Base-by-base conservation (phyloP, 1,140 invertebrate genomes). In the Apis laboriosa region DNA sequence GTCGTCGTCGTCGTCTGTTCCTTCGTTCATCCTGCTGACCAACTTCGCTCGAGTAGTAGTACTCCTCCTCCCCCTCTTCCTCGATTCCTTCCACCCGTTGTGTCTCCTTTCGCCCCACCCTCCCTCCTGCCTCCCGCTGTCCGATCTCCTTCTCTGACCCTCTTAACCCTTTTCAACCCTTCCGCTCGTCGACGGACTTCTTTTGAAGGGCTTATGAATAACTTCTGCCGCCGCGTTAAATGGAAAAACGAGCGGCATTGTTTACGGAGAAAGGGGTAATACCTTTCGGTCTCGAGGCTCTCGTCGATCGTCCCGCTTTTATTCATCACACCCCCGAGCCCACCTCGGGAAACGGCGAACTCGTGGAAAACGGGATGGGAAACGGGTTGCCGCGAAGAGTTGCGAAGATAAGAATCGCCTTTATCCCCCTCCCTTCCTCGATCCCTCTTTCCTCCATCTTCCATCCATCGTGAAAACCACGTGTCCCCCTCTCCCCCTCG, bases 11-110 rank as follows among this genome's bases (percentile, higher is more conserved):
- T 83, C 74, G 82, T 64, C 77, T 58, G 83, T 73, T 86, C 85
- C 86, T 88, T 85, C 86, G 80, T 88, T 88, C 77, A 89, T 89
- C 87, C 88, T 89, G 88, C 88, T 89, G 88, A 89, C 88, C 88
- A 89, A 89, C 88, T 89, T 89, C 76, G 84, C 81, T 74, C 84
- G 84, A 89, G 88, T 82, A 7, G 34, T 43, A 43, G 2, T 4
- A 79, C 77, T 34, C 24, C 64, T n/a, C 15, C 74, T n/a, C 13
- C 68, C 77, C 77, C 9, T 24, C 74, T n/a, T 19, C 66, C 56
- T 11, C 51, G 53, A n/a, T 13, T 21, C 61, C 56, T 51, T 72
- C 83, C 78, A 9, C 21, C 75, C 63, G 63, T 43, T 13, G 28
- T n/a, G 19, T 11, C 43, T 53, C 49, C 67, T 9, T 51, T 28